Percentiles rank a stretch among this genome's conserved stretches.
phyloP scores from a whole-genome alignment of 1,140 invertebrate genomes.

The Eupeodes corollae region DNA sequence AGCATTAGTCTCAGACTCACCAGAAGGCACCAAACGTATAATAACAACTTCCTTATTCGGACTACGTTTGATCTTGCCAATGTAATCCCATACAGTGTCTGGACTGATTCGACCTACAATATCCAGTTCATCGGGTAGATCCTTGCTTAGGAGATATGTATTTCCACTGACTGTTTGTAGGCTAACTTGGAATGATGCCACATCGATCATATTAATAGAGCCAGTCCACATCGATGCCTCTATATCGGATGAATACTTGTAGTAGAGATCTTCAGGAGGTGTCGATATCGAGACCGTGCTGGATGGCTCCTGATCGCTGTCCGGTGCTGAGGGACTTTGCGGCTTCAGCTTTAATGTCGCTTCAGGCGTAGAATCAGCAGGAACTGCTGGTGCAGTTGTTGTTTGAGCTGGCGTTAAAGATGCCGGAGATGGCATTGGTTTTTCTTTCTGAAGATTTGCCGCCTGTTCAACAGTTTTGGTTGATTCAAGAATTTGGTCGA shows the following conservation, averaged over 20 bases:
- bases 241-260: slow-evolving; percentile 8
- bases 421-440: slow-evolving; percentile 3
- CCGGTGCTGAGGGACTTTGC: slow-evolving; percentile 31
- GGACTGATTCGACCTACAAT: slow-evolving; percentile 85
- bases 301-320: slow-evolving; percentile 49
- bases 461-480: slow-evolving; percentile 28
- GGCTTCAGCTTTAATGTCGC: background rate
- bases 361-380: background rate
- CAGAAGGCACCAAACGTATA: slow-evolving; percentile 64
- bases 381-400: background rate
- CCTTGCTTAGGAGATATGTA: slow-evolving; percentile 52
- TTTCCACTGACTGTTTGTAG: slow-evolving; percentile 60
- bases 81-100: slow-evolving; percentile 87
- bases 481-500: slow-evolving; percentile 33
- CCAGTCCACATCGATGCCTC: slow-evolving; percentile 67
- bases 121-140: slow-evolving; percentile 67
- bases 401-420: background rate
- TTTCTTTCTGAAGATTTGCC: slow-evolving; percentile 22
- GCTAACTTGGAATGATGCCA: slow-evolving; percentile 75
- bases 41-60: slow-evolving; percentile 80
- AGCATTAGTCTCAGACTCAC: slow-evolving; percentile 70
- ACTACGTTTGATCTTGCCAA: slow-evolving; percentile 78
- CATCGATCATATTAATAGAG: slow-evolving; percentile 79
- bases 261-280: slow-evolving; percentile 24
- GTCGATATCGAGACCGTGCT: slow-evolving; percentile 45